phyloP scores from a whole-genome alignment of 2,888 invertebrate genomes.

The Galerucella pusilla region DNA sequence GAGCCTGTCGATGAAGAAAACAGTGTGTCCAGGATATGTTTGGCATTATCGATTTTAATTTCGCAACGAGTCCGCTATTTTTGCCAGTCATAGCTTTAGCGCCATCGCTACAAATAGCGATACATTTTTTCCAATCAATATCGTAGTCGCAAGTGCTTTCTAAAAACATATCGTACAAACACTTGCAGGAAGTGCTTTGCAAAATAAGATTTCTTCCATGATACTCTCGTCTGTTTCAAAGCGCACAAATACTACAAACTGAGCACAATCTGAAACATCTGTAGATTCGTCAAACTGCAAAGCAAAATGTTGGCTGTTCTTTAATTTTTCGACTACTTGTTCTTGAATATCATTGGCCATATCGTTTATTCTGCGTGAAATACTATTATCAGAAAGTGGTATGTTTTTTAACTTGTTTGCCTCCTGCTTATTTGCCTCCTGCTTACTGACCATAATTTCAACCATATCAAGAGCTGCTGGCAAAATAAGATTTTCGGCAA shows the following conservation, averaged over 20 bases:
- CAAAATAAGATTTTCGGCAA: no score
- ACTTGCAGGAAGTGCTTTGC: slow-evolving; percentile 31
- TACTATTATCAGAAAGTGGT: no score
- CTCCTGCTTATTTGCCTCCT: no score
- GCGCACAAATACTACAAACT: slow-evolving; percentile 48
- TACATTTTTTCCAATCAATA: slow-evolving; percentile 39
- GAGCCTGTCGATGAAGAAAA: slow-evolving; percentile 42
- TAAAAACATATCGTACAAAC: neutral
- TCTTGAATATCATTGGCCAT: no score
- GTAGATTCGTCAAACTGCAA: slow-evolving; percentile 54
- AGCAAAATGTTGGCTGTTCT: slow-evolving; percentile 35
- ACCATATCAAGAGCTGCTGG: no score
- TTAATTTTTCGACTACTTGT: no score
- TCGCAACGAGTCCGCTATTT: slow-evolving; percentile 49
- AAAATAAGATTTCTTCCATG: slow-evolving; percentile 52
- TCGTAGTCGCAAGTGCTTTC: slow-evolving; percentile 19
- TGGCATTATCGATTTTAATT: slow-evolving; percentile 51
- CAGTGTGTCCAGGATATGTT: slow-evolving; percentile 42
- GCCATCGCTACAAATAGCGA: slow-evolving; percentile 45
- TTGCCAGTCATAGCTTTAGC: slow-evolving; percentile 53
- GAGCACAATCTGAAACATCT: slow-evolving; percentile 42
- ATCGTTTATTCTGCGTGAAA: no score
- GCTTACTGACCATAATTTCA: no score
- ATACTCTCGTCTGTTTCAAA: slow-evolving; percentile 50
- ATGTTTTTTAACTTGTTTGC: no score